Base-by-base conservation (phyloP, 2,888 invertebrate species). In the Laspeyria flexula region DNA sequence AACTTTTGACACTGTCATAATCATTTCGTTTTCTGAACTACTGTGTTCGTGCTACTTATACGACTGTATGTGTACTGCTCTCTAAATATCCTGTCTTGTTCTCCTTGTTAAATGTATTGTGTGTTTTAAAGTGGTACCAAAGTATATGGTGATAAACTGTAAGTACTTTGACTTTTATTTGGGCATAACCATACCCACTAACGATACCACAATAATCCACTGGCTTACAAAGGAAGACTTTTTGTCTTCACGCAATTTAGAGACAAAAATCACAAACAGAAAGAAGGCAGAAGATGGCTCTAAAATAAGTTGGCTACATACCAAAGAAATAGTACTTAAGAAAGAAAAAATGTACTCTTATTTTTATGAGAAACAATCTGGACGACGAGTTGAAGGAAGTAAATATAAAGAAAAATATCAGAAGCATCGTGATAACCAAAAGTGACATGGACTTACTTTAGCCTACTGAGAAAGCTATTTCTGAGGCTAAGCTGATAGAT, bases 291-390 rank as follows among this genome's bases (percentile, higher is more conserved):
- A 18, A 35, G 42, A 55, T 39, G 50, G 43, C 23, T 42, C 43
- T 34, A 58, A 51, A 51, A 34, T 55, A 44, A 40, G 39, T 43
- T 55, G 48, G 58, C 42, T 55, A 29, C 31, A 51, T 25, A 51
- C 50, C 16, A 47, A 47, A 44, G 38, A 54, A 39, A 37, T 30
- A 34, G 82, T 47, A 38, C 38, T 59, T 34, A 55, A 44, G 1
- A 55, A 58, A 42, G 38, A 51, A 49, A 4, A 50, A 43, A 35
- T 16, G 31, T 42, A 23, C 37, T 50, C 37, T 95, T 25, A 43
- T 52, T 39, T 58, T 43, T 44, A 58, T 58, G 45, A 43, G 47
- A 48, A 42, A 41, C 29, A 43, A 41, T 29, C 42, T 58, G 38
- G 43, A 43, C n/a, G 51, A 55, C 27, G 47, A 43, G 16, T 55